phyloP scores from a whole-genome alignment of 1,140 invertebrate species.

The Tribolium castaneum region DNA sequence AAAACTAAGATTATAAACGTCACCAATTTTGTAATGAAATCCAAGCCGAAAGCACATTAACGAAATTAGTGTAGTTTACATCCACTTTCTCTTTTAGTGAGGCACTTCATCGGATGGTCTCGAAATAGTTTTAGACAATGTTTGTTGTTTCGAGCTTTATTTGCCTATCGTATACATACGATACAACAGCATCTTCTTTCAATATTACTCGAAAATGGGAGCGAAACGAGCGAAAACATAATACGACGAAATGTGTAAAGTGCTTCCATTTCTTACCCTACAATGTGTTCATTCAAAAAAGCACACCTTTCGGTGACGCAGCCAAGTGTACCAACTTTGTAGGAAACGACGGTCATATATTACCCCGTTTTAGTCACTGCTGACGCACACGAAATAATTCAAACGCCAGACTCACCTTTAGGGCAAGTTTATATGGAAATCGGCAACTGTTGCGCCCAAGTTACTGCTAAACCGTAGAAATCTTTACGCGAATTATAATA shows the following conservation, averaged over 20 bases:
- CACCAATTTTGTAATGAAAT: not conserved
- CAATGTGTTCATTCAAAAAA: not conserved
- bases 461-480: not conserved
- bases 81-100: not conserved
- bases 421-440: not conserved
- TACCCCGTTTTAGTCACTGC: not conserved
- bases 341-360: slow-evolving; percentile 3
- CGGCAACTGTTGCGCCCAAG: not conserved
- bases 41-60: not conserved
- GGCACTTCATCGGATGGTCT: not conserved
- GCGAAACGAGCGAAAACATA: slow-evolving; percentile 1
- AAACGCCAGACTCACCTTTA: not conserved
- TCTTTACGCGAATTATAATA: no score
- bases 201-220: not conserved
- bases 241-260: not conserved
- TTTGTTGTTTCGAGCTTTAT: slow-evolving; percentile 29
- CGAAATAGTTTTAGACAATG: slow-evolving; percentile 2
- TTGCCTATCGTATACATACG: not conserved
- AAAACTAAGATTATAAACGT: not conserved
- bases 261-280: not conserved
- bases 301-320: slow-evolving; percentile 7
- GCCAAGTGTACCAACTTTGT: not conserved
- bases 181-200: slow-evolving; percentile 14
- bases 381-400: not conserved
- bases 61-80: slow-evolving; percentile 16